phyloP scores from a whole-genome alignment of 2,888 invertebrate genomes.

The Acrobasis suavella region DNA sequence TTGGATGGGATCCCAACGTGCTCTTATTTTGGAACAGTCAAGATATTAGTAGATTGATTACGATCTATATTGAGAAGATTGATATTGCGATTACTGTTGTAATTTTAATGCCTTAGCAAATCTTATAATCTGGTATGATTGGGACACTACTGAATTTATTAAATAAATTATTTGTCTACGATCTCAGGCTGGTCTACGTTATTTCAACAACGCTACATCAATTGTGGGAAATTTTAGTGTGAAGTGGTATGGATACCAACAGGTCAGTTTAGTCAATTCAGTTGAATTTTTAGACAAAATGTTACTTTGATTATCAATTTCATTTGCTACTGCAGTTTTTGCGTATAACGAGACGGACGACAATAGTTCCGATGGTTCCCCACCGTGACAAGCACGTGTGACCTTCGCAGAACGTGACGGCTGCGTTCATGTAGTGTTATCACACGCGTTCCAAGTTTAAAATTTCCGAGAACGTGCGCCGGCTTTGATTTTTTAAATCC shows the following conservation, averaged over 20 bases:
- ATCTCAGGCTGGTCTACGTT: no score
- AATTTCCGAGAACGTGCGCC: conserved; percentile 14
- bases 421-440: conserved; percentile 13
- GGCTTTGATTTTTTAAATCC: conserved; percentile 5
- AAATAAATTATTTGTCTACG: no score
- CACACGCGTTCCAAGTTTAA: conserved; percentile 17
- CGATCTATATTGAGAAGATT: neutral
- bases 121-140: no score
- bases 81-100: neutral
- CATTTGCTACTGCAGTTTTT: neutral
- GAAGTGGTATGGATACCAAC: no score
- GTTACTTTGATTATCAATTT: no score
- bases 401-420: conserved; percentile 28
- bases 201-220: no score
- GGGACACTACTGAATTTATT: no score
- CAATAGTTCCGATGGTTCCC: neutral
- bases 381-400: conserved; percentile 28
- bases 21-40: neutral
- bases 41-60: neutral
- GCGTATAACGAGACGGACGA: conserved; percentile 6
- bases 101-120: no score
- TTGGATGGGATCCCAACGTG: neutral
- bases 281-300: no score
- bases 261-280: no score
- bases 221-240: no score